Evolutionary conservation across 2,888 invertebrate genomes (phyloP), one percentile per base, ranked within the genome.

Genomic region (Ferrisia virgata): DNA sequence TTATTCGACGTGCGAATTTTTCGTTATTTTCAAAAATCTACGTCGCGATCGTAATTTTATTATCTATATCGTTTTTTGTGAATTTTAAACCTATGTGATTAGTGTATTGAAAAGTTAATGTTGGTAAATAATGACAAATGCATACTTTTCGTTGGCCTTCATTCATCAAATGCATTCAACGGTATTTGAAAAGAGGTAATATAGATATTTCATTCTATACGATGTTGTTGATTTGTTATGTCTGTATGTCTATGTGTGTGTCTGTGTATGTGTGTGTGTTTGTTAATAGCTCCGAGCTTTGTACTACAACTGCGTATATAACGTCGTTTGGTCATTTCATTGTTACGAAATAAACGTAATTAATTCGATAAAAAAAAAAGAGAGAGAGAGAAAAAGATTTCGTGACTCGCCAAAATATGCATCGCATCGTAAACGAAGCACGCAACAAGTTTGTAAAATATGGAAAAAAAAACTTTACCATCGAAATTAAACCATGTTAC

Each of bases 121-220:
- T 22, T 43, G 25, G 40, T 43, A 43, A 79, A 84, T 47, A 80
- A 84, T 84, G 84, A 84, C 84, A 79, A 84, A 84, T 84, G 84
- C 80, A 58, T 84, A 79, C 84, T 79, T 58, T 79, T 69, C 79
- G 79, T 69, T 84, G 79, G 84, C 84, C 84, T 53, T 58, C 79
- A 79, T 84, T 84, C 43, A 58, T 84, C 58, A 84, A 84, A 79
- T 84, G 64, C 58, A 80, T 84, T 64, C 84, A 80, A 40, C 84
- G 69, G 36, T 84, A 79, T 84, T 64, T 84, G 64, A 84, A 84
- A 79, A 39, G 43, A 79, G 84, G 84, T 84, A 84, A 40, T 83
- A 22, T n/a, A n/a, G n/a, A n/a, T 33, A 43, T 53, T 53, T 53
- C 18, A 47, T 58, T 58, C 33, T 33, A 13, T 8, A 8, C 78